Evolutionary conservation across 2,888 invertebrate genomes (phyloP).

Genomic region (Polydrusus tereticollis): DNA sequence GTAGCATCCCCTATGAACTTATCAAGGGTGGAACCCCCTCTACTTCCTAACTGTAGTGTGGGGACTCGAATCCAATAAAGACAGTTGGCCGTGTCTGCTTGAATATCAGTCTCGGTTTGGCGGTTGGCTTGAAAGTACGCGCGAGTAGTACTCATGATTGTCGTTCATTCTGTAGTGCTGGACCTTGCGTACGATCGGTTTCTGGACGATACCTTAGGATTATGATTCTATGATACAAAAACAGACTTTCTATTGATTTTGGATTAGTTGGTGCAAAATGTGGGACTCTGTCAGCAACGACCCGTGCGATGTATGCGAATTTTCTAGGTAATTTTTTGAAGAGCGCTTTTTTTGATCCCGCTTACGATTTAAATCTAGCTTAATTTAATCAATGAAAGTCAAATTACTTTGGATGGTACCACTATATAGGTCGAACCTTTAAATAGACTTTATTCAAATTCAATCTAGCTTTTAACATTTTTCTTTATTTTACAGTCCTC

Average conservation of each 20-base stretch:
- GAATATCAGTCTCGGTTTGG: constrained; percentile 29
- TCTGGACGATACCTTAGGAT: constrained; percentile 22
- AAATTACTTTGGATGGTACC: constrained; percentile 25
- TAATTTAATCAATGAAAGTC: constrained; percentile 34
- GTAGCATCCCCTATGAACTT: constrained; percentile 50
- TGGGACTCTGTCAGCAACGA: constrained; percentile 64
- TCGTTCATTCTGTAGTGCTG: constrained; percentile 27
- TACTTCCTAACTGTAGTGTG: constrained; percentile 46
- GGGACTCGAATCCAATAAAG: constrained; percentile 44
- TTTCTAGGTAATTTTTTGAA: constrained; percentile 64
- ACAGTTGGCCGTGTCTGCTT: constrained; percentile 40
- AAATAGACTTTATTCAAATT: constrained; percentile 37
- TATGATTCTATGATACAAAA: constrained; percentile 32
- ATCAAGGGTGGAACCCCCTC: constrained; percentile 54
- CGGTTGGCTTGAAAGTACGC: constrained; percentile 4
- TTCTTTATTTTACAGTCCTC: too few species aligned
- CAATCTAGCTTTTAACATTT: too few species aligned
- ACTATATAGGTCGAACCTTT: constrained; percentile 2
- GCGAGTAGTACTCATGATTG: constrained; percentile 28
- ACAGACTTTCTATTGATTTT: constrained; percentile 38
- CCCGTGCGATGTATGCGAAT: constrained; percentile 66
- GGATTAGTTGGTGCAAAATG: constrained; percentile 53
- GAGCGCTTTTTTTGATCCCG: constrained; percentile 1
- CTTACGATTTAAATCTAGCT: not conserved
- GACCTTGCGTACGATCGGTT: constrained; percentile 11